These are phyloP conservation scores for Brenthis hecate DNA, from an alignment of 2,888 invertebrate species.

Conservation along the genomic window DNA sequence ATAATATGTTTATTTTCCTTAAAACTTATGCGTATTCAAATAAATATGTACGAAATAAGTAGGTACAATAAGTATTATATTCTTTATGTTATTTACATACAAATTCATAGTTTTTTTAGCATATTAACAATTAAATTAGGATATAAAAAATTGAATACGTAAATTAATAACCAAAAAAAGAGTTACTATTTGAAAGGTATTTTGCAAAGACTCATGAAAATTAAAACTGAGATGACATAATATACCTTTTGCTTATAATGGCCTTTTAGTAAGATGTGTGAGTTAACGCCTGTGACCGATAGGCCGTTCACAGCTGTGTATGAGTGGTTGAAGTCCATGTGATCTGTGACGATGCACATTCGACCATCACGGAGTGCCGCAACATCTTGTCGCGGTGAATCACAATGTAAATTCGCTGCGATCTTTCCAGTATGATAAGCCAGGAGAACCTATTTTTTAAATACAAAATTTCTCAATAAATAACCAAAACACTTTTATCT, in stretches of 20 bases:
- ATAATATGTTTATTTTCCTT: too few relatives aligned
- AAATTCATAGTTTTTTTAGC: too few relatives aligned
- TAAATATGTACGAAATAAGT: too few relatives aligned
- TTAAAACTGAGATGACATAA: not conserved
- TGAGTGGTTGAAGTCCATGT: constrained; percentile 79
- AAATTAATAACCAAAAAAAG: too few relatives aligned
- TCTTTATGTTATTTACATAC: too few relatives aligned
- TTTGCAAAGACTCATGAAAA: not conserved
- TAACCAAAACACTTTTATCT: too few relatives aligned
- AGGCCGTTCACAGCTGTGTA: constrained; percentile 62
- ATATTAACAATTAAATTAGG: too few relatives aligned
- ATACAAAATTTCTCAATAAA: not conserved
- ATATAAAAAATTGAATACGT: too few relatives aligned
- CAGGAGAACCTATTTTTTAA: constrained; percentile 68
- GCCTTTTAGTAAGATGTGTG: constrained; percentile 62
- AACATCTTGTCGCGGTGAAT: constrained; percentile 78
- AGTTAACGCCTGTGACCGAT: constrained; percentile 61
- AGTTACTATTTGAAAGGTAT: too few relatives aligned
- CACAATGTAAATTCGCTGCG: constrained; percentile 88
- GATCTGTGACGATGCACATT: constrained; percentile 81
- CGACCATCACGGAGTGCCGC: constrained; percentile 77
- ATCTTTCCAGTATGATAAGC: constrained; percentile 86
- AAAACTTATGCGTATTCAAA: too few relatives aligned
- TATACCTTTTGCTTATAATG: constrained; percentile 60
- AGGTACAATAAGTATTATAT: too few relatives aligned